Evolutionary conservation across 2,888 invertebrate genomes (phyloP), one percentile per base, ranked within the genome.

Genomic region (Agrochola litura): DNA sequence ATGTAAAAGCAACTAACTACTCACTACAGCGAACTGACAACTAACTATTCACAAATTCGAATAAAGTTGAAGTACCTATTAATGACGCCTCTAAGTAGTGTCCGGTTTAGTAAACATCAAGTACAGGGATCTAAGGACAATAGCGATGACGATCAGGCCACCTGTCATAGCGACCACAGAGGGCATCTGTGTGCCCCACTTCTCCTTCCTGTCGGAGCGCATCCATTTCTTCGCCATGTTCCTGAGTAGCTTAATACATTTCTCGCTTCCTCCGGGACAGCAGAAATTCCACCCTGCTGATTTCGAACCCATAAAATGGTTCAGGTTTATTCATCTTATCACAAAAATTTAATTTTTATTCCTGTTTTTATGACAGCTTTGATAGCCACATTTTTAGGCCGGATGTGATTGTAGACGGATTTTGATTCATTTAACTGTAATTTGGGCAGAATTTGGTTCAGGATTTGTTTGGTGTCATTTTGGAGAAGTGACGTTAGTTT

Each of bases 71-170:
- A 3, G 22, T 77, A 84, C 75, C 70, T 25, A 58, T 4, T n/a
- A 2, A 58, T 52, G 16, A 30, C 0, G 12, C 6, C 1, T 25
- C 16, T 63, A 82, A 5, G 52, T 30, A 6, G 58, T 25, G 0
- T 92, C 92, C 22, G 88, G 86, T 77, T 90, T 91, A 16, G 89
- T 74, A 69, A 89, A 93, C 89, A 92, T 87, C 41, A 93, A 80
- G 80, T 93, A 93, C 10, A 94, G 83, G 0, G 94, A 92, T 25
- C 93, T 86, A 1, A 92, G 41, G 0, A 94, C 81, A 0, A 93
- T 86, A 0, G 77, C 82, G 0, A 89, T 87, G 10, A 94, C 81
- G 6, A 92, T 89, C 6, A 92, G 68, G 2, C 87, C 91, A 0
- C 92, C 93, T 0, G 89, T 87, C 89, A 90, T 91, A 0, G 90